Evolutionary conservation across 2,888 invertebrate species (phyloP), one percentile per base, ranked within the genome.

Genomic region (Chaetogeoica ovagalla): DNA sequence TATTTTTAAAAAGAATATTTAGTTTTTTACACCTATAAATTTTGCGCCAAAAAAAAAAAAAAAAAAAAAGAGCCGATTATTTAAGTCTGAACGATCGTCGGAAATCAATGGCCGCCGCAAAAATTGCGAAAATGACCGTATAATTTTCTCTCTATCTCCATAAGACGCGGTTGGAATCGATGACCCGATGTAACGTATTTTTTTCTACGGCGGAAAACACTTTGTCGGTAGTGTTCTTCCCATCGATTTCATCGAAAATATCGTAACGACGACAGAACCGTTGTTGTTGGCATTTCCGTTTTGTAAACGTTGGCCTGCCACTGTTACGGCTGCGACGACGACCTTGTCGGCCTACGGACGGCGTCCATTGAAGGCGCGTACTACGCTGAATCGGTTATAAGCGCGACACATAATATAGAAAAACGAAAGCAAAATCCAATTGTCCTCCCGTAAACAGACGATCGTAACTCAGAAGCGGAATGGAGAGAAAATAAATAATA

Each of bases 341-440:
- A 77, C 77, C 77, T 77, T 76, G 37, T 3, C 69, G 77, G 59
- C 77, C 77, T 69, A 77, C 59, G 77, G 68, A 68, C 59, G 52
- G 63, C 59, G 68, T 39, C 68, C 68, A 30, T 59, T 69, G 73
- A 55, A 65, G 63, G 37, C 48, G 68, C n/a, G 55, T 30, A 30
- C 30, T 30, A 39, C 11, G 23, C 6, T 30, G 30, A 30, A 13
- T 37, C 5, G n/a, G 48, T 55, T 21, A 21, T 48, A 23, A 48
- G 13, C 43, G n/a, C 9, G 4, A 7, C 11, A 7, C 7, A 11
- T 7, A 11, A 21, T 21, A 43, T 43, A 48, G 43, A 39, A 70
- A 63, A 79, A 79, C 70, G 79, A 63, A 79, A 71, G 70, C 57
- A 70, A 70, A 70, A 79, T 79, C 30, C 79, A 71, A 79, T 71